Percentiles rank a stretch among this genome's conserved stretches.
These are phyloP conservation scores for Leptinotarsa lineolata DNA, from an alignment of 1,140 invertebrate genomes.

Conservation along the genomic window DNA sequence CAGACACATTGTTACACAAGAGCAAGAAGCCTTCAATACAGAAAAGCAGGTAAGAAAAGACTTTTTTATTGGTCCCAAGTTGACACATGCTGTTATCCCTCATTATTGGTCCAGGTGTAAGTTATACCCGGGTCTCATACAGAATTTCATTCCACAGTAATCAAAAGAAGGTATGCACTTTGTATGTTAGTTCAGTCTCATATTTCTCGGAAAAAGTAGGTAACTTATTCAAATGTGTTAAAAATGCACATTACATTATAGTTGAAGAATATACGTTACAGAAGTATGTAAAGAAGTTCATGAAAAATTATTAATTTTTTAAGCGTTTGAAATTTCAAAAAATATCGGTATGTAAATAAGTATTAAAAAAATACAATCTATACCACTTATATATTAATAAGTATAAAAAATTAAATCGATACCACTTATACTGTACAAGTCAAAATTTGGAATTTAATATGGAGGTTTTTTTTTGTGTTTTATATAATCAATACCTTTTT, in stretches of 20 bases:
- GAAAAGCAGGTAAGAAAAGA: slow-evolving; percentile 16
- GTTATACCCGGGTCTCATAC: not conserved
- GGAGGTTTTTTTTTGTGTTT: too few relatives aligned
- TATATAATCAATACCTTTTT: too few relatives aligned
- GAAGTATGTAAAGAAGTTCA: not conserved
- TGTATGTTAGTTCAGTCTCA: not conserved
- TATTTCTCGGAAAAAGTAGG: not conserved
- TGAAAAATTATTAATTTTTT: too few relatives aligned
- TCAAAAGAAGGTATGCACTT: not conserved
- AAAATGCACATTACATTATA: not conserved
- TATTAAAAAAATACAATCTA: not conserved
- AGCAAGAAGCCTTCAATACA: not conserved
- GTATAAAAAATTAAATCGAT: too few relatives aligned
- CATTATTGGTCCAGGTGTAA: slow-evolving; percentile 21
- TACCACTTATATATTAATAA: not conserved
- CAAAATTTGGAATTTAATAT: not conserved
- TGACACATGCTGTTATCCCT: slow-evolving; percentile 22
- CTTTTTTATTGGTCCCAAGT: slow-evolving; percentile 21
- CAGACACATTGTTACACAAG: not conserved
- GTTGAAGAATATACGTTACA: not conserved
- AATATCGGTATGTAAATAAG: too few relatives aligned
- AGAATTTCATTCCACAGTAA: not conserved
- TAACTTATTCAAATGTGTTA: not conserved
- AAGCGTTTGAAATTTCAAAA: too few relatives aligned
- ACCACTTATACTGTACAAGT: not conserved